Evolutionary conservation across 2,113 vertebrate genomes (phyloP), one percentile per base, ranked within the genome.

Genomic region (Uropsilus gracilis): DNA sequence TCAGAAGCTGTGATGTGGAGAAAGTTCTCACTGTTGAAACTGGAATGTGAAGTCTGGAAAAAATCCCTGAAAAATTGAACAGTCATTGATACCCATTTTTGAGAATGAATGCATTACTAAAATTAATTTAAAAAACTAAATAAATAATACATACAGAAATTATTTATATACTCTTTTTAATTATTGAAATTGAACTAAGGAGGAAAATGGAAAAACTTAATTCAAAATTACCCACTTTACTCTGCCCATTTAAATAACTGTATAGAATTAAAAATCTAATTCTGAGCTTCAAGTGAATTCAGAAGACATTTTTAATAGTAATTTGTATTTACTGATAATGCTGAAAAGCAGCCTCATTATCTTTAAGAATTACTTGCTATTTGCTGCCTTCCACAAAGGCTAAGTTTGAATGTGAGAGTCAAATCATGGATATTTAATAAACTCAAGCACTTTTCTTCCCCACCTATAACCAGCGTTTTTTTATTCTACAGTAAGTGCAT

Each of bases 61-160:
- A 98, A 57, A 99, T 48, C 71, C 98, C 98, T 98, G 98, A 71
- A 94, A 98, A 95, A 91, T 42, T 3, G 46, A 96, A 96, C 0
- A 91, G 59, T 8, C 18, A 53, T 30, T 3, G 0, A 82, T 13
- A 71, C 0, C 8, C 37, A 3, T 59, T 37, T 90, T 53, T 50
- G 57, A 92, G 28, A 81, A 73, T 8, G 30, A 17, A 0, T 30
- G 46, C 4, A 59, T 37, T 26, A 64, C 88, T 50, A 66, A 86
- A 44, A 63, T 63, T 50, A 76, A 92, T 7, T 22, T 17, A 32
- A 92, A 86, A 69, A 64, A 68, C 22, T 39, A 26, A 80, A 18
- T 55, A 85, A 88, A 20, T 76, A 76, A 82, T 46, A 68, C 2
- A 37, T 10, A 1, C 32, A 50, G 72, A 84, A 82, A 76, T 26